Evolutionary conservation across 2,888 invertebrate genomes (phyloP).

Genomic region (Sphecodes monilicornis): DNA sequence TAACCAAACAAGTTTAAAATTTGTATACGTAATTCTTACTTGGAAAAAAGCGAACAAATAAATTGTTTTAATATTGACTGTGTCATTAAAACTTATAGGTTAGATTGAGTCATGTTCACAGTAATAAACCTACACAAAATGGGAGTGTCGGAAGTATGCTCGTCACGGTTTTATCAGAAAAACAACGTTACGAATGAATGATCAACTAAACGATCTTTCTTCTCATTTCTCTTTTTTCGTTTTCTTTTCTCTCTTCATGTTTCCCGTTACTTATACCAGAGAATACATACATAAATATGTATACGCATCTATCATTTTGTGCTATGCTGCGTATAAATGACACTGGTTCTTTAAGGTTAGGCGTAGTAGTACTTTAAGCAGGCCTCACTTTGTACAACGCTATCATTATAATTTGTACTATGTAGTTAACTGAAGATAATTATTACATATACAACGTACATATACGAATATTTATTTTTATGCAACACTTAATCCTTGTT

Average conservation of each 20-base stretch:
- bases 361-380: not conserved
- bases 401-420: not conserved
- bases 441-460: not conserved
- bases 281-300: too few species aligned
- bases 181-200: not conserved
- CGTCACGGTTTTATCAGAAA: not conserved
- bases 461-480: not conserved
- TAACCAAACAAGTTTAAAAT: not conserved
- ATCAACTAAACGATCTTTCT: not conserved
- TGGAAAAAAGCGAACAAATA: not conserved
- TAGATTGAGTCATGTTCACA: not conserved
- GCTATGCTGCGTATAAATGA: not conserved
- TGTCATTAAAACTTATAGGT: not conserved
- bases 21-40: not conserved
- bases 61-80: not conserved
- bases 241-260: not conserved
- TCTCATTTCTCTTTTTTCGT: not conserved
- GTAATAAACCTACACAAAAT: not conserved
- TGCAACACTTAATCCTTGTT: not conserved
- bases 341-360: not conserved
- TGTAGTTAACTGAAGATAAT: not conserved
- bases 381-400: not conserved
- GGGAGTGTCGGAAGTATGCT: not conserved
- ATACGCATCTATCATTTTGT: not conserved
- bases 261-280: not conserved